A percentile compares a stretch with the other conserved stretches of the same genome.
Conservation (phyloP, 2,888 invertebrate genomes). For the Lasius platythorax region DNA sequence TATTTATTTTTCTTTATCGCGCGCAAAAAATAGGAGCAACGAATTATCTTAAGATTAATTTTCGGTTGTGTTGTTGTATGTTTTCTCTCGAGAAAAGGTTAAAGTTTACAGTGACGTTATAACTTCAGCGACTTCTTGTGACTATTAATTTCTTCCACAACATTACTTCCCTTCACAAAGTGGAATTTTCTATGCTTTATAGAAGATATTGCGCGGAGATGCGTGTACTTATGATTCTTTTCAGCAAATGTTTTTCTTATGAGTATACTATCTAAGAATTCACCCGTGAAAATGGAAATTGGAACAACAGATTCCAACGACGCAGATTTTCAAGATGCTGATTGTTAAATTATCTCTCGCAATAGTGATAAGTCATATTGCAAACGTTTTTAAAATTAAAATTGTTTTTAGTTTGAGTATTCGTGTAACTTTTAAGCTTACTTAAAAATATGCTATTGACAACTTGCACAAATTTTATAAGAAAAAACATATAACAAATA, state of each 20-base stretch:
- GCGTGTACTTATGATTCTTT: conserved; percentile 50
- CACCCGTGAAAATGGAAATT: not conserved
- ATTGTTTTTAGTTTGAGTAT: not conserved
- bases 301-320: not conserved
- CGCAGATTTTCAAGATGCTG: not conserved
- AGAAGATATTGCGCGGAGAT: conserved; percentile 42
- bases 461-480: not conserved
- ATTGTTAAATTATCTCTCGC: not conserved
- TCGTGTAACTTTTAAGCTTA: not conserved
- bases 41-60: conserved; percentile 59
- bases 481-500: not conserved
- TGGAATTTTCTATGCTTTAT: conserved; percentile 57
- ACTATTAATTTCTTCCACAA: conserved; percentile 68
- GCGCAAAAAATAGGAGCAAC: conserved; percentile 34
- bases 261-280: not conserved
- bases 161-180: conserved; percentile 60
- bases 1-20: not conserved
- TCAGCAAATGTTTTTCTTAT: conserved; percentile 5
- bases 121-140: conserved; percentile 62
- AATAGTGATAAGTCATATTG: not conserved
- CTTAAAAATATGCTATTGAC: not conserved
- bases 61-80: conserved; percentile 50
- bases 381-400: not conserved
- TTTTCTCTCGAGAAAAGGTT: conserved; percentile 62
- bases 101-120: conserved; percentile 64